These are phyloP conservation scores for Mormoops blainvillei DNA, from an alignment of 2,113 vertebrate species.

Conservation along the genomic window DNA sequence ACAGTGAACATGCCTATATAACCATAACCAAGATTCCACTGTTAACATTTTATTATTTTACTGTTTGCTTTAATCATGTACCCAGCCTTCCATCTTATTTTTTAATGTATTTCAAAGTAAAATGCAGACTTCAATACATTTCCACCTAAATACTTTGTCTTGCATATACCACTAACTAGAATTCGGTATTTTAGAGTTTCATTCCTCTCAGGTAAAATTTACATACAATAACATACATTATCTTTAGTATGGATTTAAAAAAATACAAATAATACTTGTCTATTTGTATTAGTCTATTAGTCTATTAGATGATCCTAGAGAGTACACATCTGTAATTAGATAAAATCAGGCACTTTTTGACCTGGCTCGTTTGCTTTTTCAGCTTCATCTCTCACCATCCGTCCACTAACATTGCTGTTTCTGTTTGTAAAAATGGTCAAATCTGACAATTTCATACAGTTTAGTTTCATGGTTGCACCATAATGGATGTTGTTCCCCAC, in stretches of 20 bases:
- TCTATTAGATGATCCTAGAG: not conserved
- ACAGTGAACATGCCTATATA: not conserved
- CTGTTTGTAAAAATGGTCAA: not conserved
- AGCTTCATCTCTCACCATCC: not conserved
- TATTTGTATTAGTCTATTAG: not conserved
- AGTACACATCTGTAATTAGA: not conserved
- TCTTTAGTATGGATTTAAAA: not conserved
- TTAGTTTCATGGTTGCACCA: not conserved
- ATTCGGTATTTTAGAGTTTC: not conserved
- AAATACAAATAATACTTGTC: not conserved
- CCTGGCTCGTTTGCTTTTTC: not conserved
- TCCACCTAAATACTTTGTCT: not conserved
- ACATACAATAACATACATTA: not conserved
- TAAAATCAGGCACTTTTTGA: not conserved
- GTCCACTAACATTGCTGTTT: not conserved
- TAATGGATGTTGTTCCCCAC: not conserved
- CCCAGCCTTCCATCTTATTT: not conserved
- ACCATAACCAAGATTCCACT: not conserved
- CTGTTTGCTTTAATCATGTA: not conserved
- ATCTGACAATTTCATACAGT: not conserved
- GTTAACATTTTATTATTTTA: not conserved
- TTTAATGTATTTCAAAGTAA: slow-evolving; percentile 5
- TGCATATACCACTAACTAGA: not conserved
- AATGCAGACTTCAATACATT: not conserved
- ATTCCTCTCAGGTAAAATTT: not conserved